Evolutionary conservation across 2,797 vertebrate genomes (phyloP), one percentile per base, ranked within the genome.

Genomic region (Merluccius polli): DNA sequence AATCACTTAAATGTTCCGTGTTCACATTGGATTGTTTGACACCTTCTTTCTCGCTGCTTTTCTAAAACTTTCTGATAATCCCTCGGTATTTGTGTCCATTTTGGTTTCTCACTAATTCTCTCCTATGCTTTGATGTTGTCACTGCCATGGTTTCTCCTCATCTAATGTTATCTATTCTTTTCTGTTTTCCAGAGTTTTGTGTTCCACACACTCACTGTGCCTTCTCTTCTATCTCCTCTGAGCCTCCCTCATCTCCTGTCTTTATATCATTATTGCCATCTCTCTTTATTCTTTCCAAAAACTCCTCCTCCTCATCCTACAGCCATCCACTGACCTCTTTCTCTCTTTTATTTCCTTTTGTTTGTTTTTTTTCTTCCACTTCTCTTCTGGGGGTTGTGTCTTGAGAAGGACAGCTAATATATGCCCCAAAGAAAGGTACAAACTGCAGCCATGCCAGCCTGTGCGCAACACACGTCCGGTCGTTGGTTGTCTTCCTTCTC

Each of bases 401-500:
- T 92, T 95, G 94, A 96, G 96, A 97, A 97, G 96, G 96, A 93
- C 95, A 95, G 89, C 95, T 95, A 93, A 96, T 94, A 94, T 96
- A 95, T 95, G 87, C 95, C 92, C 96, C 95, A 87, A 96, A 95
- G 93, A 97, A 96, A 97, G 96, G 96, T 98, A 98, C 92, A 92
- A 84, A 86, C 84, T 76, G 75, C 78, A 83, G 88, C 76, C 68
- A 4, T 48, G 69, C 44, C 11, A 59, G 69, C 83, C 87, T 91
- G 87, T 84, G 79, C 82, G 77, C 77, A 78, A 15, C 77, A 70
- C 80, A 78, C 69, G 15, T 78, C 75, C 80, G 63, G 4, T 27
- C 13, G 30, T 36, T 73, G 44, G 38, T 86, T 3, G 16, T 48
- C 18, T 79, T 75, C 78, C 82, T 75, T 81, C 81, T 75, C 78